Conservation (phyloP, 2,888 invertebrate genomes). For the Cephalotes varians region DNA sequence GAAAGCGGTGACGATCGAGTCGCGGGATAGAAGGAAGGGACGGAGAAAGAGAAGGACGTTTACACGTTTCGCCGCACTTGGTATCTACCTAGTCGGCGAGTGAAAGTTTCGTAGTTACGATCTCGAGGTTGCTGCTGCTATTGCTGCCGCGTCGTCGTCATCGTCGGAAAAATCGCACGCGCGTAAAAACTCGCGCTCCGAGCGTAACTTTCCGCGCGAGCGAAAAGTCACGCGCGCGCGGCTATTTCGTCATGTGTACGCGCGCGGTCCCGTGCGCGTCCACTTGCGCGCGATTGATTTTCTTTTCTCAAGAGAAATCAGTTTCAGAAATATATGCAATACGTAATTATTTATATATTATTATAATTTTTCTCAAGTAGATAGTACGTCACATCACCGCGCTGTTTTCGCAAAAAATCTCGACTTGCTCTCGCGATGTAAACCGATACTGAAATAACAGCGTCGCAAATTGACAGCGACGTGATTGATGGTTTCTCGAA, state of each 20-base stretch:
- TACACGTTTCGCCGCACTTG: constrained; percentile 30
- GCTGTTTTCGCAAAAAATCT: not conserved
- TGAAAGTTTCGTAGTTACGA: constrained; percentile 65
- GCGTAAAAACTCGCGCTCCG: constrained; percentile 45
- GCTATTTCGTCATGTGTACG: not conserved
- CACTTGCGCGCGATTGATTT: not conserved
- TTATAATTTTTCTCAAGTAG: not conserved
- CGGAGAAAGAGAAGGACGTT: constrained; percentile 40
- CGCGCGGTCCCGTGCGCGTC: not conserved
- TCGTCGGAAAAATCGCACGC: constrained; percentile 51
- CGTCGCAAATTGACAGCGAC: constrained; percentile 24
- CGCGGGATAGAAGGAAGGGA: not conserved
- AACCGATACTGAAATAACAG: constrained; percentile 23
- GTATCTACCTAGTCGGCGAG: constrained; percentile 32
- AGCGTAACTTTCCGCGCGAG: constrained; percentile 11
- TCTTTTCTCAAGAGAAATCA: no score
- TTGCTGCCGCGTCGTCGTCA: not conserved
- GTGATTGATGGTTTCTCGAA: constrained; percentile 34
- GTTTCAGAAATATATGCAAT: no score
- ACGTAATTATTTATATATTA: not conserved
- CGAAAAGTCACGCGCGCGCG: not conserved
- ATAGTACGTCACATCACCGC: not conserved
- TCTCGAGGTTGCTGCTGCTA: constrained; percentile 5
- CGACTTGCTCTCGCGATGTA: not conserved
- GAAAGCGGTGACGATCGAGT: constrained; percentile 57